Percentiles rank a stretch among this genome's conserved stretches.
Evolutionary conservation across 2,797 vertebrate genomes (phyloP).

Genomic region (Psittacula derbiana): DNA sequence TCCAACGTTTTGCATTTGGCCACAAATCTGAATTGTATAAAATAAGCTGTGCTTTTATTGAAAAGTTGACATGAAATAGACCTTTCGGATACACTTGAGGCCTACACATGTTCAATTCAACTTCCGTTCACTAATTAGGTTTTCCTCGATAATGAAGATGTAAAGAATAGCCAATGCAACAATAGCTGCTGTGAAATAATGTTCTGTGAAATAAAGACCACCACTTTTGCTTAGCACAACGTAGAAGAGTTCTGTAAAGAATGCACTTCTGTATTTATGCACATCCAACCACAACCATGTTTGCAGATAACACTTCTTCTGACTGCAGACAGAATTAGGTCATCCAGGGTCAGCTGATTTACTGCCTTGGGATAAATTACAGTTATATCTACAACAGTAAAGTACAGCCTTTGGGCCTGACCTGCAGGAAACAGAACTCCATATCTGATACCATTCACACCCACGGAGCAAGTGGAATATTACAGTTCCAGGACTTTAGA

Average conservation of each 20-base stretch:
- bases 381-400: neutral
- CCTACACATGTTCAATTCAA: neutral
- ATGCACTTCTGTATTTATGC: neutral
- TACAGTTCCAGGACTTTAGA: neutral
- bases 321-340: neutral
- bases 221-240: neutral
- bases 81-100: neutral
- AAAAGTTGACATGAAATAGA: neutral
- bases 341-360: neutral
- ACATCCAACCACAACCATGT: neutral
- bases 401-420: neutral
- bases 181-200: neutral
- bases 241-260: neutral
- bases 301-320: neutral
- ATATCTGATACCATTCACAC: neutral
- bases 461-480: neutral
- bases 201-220: neutral
- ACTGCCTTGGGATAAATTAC: neutral
- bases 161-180: neutral
- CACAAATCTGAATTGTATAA: neutral
- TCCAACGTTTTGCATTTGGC: neutral
- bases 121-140: neutral
- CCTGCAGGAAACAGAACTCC: neutral
- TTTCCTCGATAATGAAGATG: neutral
- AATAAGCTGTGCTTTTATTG: neutral